Conservation (phyloP, 2,888 invertebrate species). For the Campoplex nolae region DNA sequence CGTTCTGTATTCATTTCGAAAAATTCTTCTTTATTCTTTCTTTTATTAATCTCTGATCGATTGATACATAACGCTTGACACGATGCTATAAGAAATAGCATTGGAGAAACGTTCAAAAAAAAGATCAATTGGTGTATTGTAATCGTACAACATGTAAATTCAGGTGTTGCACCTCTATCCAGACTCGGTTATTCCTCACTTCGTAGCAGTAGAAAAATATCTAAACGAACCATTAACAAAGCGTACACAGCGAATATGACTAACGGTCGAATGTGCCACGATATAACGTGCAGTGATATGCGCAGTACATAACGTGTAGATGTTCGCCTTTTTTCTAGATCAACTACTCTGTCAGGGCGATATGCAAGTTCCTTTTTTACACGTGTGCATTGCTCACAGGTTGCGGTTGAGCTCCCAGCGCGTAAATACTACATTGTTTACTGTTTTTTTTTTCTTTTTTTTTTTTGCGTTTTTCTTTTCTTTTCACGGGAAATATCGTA, state of each 20-base stretch:
- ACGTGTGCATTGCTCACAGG: conserved; percentile 25
- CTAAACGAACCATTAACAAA: conserved; percentile 4
- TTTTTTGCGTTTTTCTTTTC: not conserved
- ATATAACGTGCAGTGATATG: conserved; percentile 23
- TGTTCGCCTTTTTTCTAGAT: conserved; percentile 7
- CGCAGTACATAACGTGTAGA: conserved; percentile 20
- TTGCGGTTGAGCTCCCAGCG: not conserved
- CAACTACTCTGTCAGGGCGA: conserved; percentile 2
- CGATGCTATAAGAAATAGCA: no score
- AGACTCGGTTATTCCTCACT: not conserved
- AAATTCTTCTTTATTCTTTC: not conserved
- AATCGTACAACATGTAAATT: conserved; percentile 9
- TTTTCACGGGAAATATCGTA: not conserved
- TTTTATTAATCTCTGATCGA: not conserved
- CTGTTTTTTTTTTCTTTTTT: not conserved
- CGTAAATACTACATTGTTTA: not conserved
- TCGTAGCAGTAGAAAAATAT: not conserved
- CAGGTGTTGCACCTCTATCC: not conserved
- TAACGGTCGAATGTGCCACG: conserved; percentile 24
- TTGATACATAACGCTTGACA: not conserved
- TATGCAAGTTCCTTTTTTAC: conserved; percentile 17
- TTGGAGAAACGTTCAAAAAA: not conserved
- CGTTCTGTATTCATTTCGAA: not conserved
- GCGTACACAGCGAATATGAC: conserved; percentile 15
- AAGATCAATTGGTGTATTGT: not conserved